A percentile compares a stretch with the other conserved stretches of the same genome.
Conservation (phyloP, 2,113 vertebrate genomes). For the Halichoerus grypus region DNA sequence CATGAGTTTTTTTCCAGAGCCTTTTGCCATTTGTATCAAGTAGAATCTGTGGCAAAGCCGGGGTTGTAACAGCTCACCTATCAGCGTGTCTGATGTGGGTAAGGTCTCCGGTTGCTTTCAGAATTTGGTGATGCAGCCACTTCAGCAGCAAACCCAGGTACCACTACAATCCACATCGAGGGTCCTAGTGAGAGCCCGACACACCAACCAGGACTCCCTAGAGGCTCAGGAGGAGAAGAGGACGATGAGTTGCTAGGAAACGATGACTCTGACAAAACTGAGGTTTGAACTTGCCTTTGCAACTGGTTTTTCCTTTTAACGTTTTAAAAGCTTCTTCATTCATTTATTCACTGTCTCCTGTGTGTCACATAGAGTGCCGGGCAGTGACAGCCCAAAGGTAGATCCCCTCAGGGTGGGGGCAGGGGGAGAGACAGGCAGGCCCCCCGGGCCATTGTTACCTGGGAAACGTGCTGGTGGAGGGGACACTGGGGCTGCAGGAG, state of each 20-base stretch:
- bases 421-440: neutral
- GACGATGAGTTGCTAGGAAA: slow-evolving; percentile 90
- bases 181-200: slow-evolving; percentile 85
- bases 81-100: neutral
- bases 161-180: slow-evolving; percentile 92
- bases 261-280: slow-evolving; percentile 92
- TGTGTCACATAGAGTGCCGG: neutral
- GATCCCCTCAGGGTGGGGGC: neutral
- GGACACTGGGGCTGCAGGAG: neutral
- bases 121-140: slow-evolving; percentile 94
- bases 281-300: slow-evolving; percentile 87
- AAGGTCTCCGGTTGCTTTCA: slow-evolving; percentile 50
- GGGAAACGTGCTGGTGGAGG: neutral
- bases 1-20: neutral
- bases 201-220: slow-evolving; percentile 81
- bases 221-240: slow-evolving; percentile 84
- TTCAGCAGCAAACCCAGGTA: slow-evolving; percentile 88
- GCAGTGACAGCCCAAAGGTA: neutral
- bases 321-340: neutral
- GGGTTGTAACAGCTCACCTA: neutral
- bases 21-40: neutral
- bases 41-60: neutral
- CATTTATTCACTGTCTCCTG: neutral
- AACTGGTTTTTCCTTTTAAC: neutral
- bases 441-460: neutral